Conservation (phyloP, 2,113 vertebrate species). For the Neogale vison region DNA sequence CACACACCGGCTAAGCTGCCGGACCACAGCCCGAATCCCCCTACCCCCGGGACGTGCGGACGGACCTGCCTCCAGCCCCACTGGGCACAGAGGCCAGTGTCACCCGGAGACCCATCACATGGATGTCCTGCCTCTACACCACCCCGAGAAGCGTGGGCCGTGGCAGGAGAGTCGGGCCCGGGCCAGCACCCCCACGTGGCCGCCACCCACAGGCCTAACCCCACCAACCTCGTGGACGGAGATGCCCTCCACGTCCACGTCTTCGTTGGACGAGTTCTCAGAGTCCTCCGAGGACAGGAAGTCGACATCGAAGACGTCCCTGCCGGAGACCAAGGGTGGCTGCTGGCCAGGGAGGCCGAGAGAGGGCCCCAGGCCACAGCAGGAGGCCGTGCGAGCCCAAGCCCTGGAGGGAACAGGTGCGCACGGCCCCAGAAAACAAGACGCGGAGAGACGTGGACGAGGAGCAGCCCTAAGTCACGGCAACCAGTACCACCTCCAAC, state of each 20-base stretch:
- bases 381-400: background rate
- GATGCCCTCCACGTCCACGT: background rate
- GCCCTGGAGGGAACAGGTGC: background rate
- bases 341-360: background rate
- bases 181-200: background rate
- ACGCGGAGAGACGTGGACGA: background rate
- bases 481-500: background rate
- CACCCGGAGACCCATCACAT: accelerated
- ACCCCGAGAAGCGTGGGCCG: background rate
- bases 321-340: background rate
- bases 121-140: background rate
- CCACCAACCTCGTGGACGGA: background rate
- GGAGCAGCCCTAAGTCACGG: background rate
- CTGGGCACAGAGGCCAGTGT: background rate
- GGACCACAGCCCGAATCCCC: accelerated
- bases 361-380: background rate
- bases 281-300: background rate
- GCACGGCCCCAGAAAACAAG: background rate
- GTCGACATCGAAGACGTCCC: background rate
- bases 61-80: background rate
- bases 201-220: background rate
- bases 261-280: background rate
- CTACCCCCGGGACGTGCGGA: accelerated
- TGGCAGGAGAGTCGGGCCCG: background rate
- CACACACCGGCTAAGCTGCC: background rate